Evolutionary conservation across 2,888 invertebrate genomes (phyloP).

Genomic region (Prenolepis imparis): DNA sequence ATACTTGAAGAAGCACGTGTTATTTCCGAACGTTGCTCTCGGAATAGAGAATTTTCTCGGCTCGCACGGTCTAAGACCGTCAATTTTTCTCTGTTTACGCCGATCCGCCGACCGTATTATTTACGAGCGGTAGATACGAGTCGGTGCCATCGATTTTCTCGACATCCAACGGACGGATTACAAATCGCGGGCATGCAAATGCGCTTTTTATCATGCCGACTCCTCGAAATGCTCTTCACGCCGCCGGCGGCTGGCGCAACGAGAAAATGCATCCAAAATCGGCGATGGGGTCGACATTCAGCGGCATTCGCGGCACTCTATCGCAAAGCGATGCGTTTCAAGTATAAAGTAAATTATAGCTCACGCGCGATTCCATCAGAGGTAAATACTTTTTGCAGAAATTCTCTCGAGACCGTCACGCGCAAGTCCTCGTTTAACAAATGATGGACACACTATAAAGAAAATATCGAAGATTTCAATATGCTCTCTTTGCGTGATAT

Average conservation of each 20-base stretch:
- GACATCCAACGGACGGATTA: conserved; percentile 57
- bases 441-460: background rate
- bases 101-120: conserved; percentile 47
- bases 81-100: conserved; percentile 54
- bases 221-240: conserved; percentile 57
- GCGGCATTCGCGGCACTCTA: conserved; percentile 25
- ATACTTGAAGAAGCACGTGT: conserved; percentile 24
- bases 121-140: conserved; percentile 53
- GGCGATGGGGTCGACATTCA: conserved; percentile 30
- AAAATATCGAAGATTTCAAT: conserved; percentile 2
- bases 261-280: conserved; percentile 67
- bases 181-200: conserved; percentile 73
- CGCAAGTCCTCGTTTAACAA: conserved; percentile 23
- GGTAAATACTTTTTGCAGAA: conserved; percentile 28
- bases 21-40: background rate
- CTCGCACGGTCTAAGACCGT: background rate
- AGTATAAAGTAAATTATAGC: conserved; percentile 53
- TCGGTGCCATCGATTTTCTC: conserved; percentile 46
- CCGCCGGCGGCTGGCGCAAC: conserved; percentile 43
- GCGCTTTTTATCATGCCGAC: conserved; percentile 64
- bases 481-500: background rate
- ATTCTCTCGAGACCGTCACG: conserved; percentile 24
- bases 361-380: conserved; percentile 29
- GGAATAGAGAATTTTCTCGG: background rate
- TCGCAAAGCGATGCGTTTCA: conserved; percentile 36